Evolutionary conservation across 2,888 invertebrate genomes (phyloP).

Genomic region (Dinocampus coccinellae): DNA sequence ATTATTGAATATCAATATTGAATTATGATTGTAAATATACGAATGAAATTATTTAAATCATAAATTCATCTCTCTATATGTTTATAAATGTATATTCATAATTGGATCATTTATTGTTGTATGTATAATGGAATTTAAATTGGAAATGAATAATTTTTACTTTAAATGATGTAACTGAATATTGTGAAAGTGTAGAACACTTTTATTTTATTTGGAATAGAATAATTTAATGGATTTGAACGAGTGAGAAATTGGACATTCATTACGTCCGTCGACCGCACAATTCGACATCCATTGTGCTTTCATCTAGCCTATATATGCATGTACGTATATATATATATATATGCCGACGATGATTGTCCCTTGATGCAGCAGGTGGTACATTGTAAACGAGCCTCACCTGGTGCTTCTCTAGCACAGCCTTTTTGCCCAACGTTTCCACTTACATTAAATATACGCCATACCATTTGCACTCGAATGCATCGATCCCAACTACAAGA

Average conservation of each 20-base stretch:
- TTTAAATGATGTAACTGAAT: not conserved
- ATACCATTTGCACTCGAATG: not conserved
- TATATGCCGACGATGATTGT: conserved; percentile 7
- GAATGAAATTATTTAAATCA: too few relatives aligned
- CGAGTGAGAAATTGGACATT: conserved; percentile 9
- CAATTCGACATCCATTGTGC: conserved; percentile 17
- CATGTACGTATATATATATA: not conserved
- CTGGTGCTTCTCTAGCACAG: conserved; percentile 44
- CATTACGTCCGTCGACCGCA: not conserved
- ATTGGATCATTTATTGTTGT: too few relatives aligned
- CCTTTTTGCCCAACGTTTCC: conserved; percentile 34
- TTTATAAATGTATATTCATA: too few relatives aligned
- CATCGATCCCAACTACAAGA: not conserved
- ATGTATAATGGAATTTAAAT: too few relatives aligned
- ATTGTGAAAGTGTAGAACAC: not conserved
- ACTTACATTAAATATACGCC: conserved; percentile 35
- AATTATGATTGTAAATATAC: too few relatives aligned
- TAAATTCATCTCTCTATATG: too few relatives aligned
- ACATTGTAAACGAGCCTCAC: conserved; percentile 50
- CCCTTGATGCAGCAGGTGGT: conserved; percentile 57
- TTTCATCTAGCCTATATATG: conserved; percentile 36
- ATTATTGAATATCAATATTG: too few relatives aligned
- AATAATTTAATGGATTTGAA: conserved; percentile 17
- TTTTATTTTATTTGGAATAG: not conserved
- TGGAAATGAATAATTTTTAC: not conserved